Evolutionary conservation across 2,113 vertebrate genomes (phyloP), one percentile per base, ranked within the genome.

Genomic region (Takifugu bimaculatus): DNA sequence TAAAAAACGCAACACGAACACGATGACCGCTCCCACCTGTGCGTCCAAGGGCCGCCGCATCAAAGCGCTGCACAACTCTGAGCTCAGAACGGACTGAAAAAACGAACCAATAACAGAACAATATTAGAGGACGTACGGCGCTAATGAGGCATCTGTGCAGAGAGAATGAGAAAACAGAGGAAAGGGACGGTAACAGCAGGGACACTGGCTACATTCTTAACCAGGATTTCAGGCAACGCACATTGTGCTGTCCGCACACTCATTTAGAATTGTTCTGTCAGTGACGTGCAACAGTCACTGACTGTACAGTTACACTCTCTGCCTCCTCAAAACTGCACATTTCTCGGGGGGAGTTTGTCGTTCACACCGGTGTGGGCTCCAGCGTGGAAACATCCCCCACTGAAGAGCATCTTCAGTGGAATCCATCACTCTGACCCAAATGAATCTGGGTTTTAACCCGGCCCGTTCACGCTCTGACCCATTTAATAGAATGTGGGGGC

Each of bases 401-500:
- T 70, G 55, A 55, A 70, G 52, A 54, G 52, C 25, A 51, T 70
- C 64, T 63, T 63, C n/a, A 13, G 32, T 67, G 60, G 68, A 72
- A 85, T 87, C 75, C 71, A 83, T 85, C 83, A 87, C 66, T 57
- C 26, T 74, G 83, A 78, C 80, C 85, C 77, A 85, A 50, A 80
- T 80, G 78, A 67, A 70, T 9, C 56, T 63, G 26, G 50, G 69
- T 68, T 80, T 79, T 74, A 69, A 82, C 45, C 57, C 43, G 1
- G 45, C 49, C 67, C 48, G 43, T 74, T 83, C 72, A 83, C 67
- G 54, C 69, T 63, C 65, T 80, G 85, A 83, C 85, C 85, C 68
- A 83, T 78, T 87, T 87, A 74, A 66, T 42, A 54, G 42, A 59
- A 57, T 51, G 56, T 9, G 35, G 45, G 58, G 69, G 66, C 60